phyloP scores from a whole-genome alignment of 2,888 invertebrate genomes.

The Scaptodrosophila latifasciaeformis region DNA sequence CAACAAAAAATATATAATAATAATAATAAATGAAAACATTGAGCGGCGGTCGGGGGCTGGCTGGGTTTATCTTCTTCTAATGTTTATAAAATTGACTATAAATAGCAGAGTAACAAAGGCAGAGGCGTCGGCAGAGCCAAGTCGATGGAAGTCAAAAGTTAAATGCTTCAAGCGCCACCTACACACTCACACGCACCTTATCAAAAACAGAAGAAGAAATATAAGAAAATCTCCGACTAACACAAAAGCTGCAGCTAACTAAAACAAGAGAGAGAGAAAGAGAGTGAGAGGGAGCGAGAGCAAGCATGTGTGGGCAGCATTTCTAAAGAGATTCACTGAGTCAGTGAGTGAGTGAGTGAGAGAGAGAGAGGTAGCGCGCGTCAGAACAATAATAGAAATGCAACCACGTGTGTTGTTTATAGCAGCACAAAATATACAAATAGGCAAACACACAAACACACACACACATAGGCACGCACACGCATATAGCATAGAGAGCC shows the following conservation, averaged over 20 bases:
- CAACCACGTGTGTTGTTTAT: constrained; percentile 66
- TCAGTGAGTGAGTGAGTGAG: background rate
- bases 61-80: constrained; percentile 53
- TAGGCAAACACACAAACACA: background rate
- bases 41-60: too few relatives aligned
- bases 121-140: constrained; percentile 3
- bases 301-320: too few relatives aligned
- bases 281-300: too few relatives aligned
- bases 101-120: constrained; percentile 39
- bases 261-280: constrained; percentile 5
- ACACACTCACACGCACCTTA: constrained; percentile 32
- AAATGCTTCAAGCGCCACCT: constrained; percentile 26
- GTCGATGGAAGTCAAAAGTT: constrained; percentile 13
- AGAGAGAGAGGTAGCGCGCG: background rate
- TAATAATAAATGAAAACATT: constrained; percentile 15
- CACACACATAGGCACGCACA: background rate
- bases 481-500: constrained; percentile 27
- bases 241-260: background rate
- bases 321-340: too few relatives aligned
- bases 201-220: constrained; percentile 30
- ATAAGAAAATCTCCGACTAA: background rate
- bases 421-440: constrained; percentile 28
- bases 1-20: constrained; percentile 11
- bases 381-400: constrained; percentile 41
- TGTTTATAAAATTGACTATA: constrained; percentile 61